Conservation (phyloP, 2,113 vertebrate genomes). For the Anhinga rufa region DNA sequence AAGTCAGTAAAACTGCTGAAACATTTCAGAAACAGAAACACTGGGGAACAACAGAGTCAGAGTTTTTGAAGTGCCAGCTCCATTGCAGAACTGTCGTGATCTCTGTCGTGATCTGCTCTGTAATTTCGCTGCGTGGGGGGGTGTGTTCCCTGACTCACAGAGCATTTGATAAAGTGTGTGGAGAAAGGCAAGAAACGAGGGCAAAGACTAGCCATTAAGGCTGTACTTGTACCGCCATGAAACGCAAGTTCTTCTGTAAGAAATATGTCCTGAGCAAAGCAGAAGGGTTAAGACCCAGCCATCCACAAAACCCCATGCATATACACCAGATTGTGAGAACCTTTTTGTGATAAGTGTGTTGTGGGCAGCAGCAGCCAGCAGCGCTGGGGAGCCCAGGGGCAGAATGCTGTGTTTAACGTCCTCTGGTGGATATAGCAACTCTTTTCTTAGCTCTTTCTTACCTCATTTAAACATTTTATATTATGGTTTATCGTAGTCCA, state of each 20-base stretch:
- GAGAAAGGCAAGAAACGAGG: background rate
- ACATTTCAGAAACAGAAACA: background rate
- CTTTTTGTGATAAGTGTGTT: background rate
- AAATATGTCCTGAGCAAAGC: background rate
- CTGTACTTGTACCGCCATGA: background rate
- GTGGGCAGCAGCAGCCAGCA: background rate
- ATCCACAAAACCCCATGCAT: fast-evolving
- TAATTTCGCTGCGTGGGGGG: background rate
- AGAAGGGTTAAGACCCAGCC: background rate
- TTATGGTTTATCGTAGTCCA: background rate
- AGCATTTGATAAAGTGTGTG: background rate
- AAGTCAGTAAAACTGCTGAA: background rate
- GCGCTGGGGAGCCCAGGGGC: too few relatives aligned
- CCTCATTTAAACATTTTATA: background rate
- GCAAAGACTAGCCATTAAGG: background rate
- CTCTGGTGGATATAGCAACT: background rate
- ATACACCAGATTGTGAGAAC: background rate
- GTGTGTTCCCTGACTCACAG: background rate
- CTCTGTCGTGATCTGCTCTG: background rate
- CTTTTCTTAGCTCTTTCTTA: background rate
- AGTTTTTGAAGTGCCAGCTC: background rate
- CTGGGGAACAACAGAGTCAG: background rate
- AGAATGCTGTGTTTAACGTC: fast-evolving
- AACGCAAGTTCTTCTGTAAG: background rate
- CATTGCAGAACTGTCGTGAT: background rate